phyloP scores from a whole-genome alignment of 1,140 invertebrate species.

The Mycetomoellerius zeteki region DNA sequence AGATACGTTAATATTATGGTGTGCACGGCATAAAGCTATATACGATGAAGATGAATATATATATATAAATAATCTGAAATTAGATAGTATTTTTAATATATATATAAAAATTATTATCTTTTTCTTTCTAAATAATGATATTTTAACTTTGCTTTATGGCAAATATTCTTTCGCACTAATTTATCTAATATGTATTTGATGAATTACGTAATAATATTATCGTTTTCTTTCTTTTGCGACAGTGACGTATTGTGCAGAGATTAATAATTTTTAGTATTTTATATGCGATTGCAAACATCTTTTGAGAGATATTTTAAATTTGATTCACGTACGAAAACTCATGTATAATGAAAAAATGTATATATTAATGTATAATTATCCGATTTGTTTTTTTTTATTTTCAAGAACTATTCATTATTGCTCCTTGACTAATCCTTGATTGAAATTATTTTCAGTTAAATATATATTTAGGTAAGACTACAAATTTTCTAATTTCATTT shows the following conservation, averaged over 20 bases:
- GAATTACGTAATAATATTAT: slow-evolving; percentile 9
- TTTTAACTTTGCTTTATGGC: slow-evolving; percentile 36
- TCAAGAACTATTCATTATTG: slow-evolving; percentile 21
- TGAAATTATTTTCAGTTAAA: not conserved
- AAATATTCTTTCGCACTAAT: slow-evolving; percentile 50
- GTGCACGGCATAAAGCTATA: slow-evolving; percentile 16
- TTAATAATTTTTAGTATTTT: slow-evolving; percentile 18
- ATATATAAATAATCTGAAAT: slow-evolving; percentile 31
- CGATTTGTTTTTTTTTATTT: not conserved
- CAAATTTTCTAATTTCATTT: slow-evolving; percentile 29
- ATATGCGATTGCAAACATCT: slow-evolving; percentile 2
- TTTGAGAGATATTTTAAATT: slow-evolving; percentile 19
- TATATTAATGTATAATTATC: slow-evolving; percentile 25
- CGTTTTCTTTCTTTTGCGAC: not conserved
- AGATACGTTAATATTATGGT: slow-evolving; percentile 21
- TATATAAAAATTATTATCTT: slow-evolving; percentile 6
- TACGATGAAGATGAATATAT: slow-evolving; percentile 29
- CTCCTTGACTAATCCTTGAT: not conserved
- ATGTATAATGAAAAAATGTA: slow-evolving; percentile 28
- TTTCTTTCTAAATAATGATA: slow-evolving; percentile 18
- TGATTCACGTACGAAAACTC: not conserved
- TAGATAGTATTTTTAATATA: slow-evolving; percentile 56
- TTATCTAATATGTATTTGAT: slow-evolving; percentile 13
- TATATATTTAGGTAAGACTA: not conserved
- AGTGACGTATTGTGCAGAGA: slow-evolving; percentile 12